Percentiles rank a stretch among this genome's conserved stretches.
phyloP scores from a whole-genome alignment of 2,888 invertebrate species.

The Ctenicera cuprea region DNA sequence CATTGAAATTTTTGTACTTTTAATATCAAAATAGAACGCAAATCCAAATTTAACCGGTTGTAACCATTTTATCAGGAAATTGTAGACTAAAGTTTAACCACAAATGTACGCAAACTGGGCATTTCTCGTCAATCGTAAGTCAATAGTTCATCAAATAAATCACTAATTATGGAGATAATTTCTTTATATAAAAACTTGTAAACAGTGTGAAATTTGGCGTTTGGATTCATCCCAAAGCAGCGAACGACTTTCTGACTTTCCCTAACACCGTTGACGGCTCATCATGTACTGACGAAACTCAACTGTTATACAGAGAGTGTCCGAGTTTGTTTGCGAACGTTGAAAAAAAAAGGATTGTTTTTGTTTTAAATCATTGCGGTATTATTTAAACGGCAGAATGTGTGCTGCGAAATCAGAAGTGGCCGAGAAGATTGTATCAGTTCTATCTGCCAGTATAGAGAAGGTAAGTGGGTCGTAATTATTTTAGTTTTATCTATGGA shows the following conservation, averaged over 20 bases:
- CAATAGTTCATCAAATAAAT: slow-evolving; percentile 10
- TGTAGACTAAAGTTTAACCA: not conserved
- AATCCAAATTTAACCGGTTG: not conserved
- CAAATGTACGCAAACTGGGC: not conserved
- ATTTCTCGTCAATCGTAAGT: not conserved
- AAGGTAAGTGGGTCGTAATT: not conserved
- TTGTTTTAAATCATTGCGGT: not conserved
- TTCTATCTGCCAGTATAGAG: not conserved
- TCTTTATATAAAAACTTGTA: not conserved
- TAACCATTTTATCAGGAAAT: not conserved
- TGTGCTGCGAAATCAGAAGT: slow-evolving; percentile 12
- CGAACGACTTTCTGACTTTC: slow-evolving; percentile 4
- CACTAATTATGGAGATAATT: not conserved
- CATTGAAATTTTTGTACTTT: not conserved
- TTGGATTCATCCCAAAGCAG: not conserved
- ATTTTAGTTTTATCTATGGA: not conserved
- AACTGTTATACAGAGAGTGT: not conserved
- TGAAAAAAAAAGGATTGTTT: not conserved
- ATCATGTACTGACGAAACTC: not conserved
- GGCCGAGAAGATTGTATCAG: slow-evolving; percentile 8
- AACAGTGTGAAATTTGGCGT: not conserved
- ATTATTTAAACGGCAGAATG: slow-evolving; percentile 7
- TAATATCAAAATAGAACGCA: not conserved
- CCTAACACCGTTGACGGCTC: not conserved
- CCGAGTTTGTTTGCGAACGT: not conserved